Evolutionary conservation across 1,140 invertebrate genomes (phyloP), one percentile per base, ranked within the genome.

Genomic region (Megalonaias nervosa): DNA sequence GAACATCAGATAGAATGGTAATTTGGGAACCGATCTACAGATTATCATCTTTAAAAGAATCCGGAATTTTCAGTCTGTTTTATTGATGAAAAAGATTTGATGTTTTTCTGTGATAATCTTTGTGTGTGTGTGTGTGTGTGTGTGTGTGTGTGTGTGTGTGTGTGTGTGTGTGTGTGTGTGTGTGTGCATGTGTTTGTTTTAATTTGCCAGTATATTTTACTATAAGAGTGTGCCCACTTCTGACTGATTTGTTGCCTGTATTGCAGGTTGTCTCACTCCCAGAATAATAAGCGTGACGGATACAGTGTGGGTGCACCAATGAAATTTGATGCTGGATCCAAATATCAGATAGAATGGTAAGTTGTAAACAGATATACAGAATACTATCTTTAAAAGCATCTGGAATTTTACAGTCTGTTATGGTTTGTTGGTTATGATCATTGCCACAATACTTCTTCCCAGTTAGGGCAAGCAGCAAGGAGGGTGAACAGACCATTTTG

Each of bases 261-360:
- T 57, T 84, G 86, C 83, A 89, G 88, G 76, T 38, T 88, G 38
- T 90, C 89, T 81, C 84, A 90, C 67, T 89, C 88, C 2, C 88
- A 90, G 82, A 90, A 90, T 75, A 90, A 89, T 70, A 75, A 88
- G 58, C 69, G 87, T 74, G 89, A 88, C 38, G 89, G 89, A n/a
- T 90, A 90, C 75, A 89, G 89, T 81, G 87, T 89, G 17, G 88
- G 88, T 17, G 85, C 81, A 58, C 60, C 68, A 26, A 66, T 67
- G n/a, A 72, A 87, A 67, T 88, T 83, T 74, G 88, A 86, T 65
- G 75, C 81, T 21, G 87, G 87, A 17, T 88, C 88, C 17, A 77
- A 82, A 60, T 71, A 88, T 38, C 75, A 80, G 55, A 82, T 89
- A 74, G 87, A 89, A 77, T 89, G 88, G 88, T 88, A 81, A 72